A percentile compares a stretch with the other conserved stretches of the same genome.
Conservation (phyloP, 2,888 invertebrate genomes). For the Hedychridium roseum region DNA sequence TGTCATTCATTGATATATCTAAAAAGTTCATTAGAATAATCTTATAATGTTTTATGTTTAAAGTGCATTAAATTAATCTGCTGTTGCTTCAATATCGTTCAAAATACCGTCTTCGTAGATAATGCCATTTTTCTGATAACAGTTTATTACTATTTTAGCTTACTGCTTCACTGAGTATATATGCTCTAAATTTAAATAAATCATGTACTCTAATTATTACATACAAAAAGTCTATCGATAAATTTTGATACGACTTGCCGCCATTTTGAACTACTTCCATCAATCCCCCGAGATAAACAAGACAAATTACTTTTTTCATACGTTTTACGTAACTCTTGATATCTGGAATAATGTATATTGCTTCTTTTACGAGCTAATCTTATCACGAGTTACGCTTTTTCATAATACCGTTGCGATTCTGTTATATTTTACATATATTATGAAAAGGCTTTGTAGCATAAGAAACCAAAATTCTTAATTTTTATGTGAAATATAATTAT, state of each 20-base stretch:
- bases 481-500: conserved; percentile 17
- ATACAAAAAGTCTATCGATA: conserved; percentile 36
- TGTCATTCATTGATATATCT: conserved; percentile 1
- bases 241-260: conserved; percentile 55
- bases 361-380: conserved; percentile 25
- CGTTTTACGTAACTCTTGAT: conserved; percentile 7
- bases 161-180: neutral
- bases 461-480: neutral
- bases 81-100: conserved; percentile 27
- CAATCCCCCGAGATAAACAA: conserved; percentile 63
- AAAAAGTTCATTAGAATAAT: conserved; percentile 8
- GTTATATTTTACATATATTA: conserved; percentile 2
- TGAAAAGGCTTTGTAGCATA: neutral
- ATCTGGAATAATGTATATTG: conserved; percentile 37
- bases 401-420: conserved; percentile 33
- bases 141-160: neutral
- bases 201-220: conserved; percentile 43
- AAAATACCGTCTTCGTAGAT: conserved; percentile 33
- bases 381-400: conserved; percentile 31
- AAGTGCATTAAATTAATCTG: conserved; percentile 19
- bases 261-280: conserved; percentile 64
- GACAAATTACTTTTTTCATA: conserved; percentile 28
- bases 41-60: neutral
- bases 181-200: conserved; percentile 25
- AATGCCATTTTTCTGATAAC: conserved; percentile 8